Conservation (phyloP, 2,113 vertebrate species). For the Oncorhynchus tshawytscha region DNA sequence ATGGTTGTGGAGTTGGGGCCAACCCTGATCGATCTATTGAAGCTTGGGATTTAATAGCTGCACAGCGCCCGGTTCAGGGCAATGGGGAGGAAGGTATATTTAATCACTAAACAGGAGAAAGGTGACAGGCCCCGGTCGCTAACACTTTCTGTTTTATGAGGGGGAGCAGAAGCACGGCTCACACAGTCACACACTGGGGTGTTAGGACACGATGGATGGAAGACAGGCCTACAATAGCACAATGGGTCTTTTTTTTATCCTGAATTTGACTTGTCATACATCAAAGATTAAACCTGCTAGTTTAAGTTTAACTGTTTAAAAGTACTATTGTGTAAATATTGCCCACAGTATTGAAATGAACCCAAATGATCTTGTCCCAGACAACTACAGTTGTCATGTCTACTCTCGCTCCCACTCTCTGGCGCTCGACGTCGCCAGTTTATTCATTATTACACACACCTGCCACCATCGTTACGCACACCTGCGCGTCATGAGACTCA, state of each 20-base stretch:
- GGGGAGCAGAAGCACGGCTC: slow-evolving; percentile 20
- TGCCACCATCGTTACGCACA: too few species aligned
- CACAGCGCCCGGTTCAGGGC: slow-evolving; percentile 22
- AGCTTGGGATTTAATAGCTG: slow-evolving; percentile 69
- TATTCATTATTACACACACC: too few species aligned
- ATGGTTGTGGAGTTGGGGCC: slow-evolving; percentile 51
- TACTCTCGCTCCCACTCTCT: too few species aligned
- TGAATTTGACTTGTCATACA: too few species aligned
- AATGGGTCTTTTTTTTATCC: too few species aligned
- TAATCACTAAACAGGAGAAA: slow-evolving; percentile 63
- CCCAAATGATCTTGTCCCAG: not conserved
- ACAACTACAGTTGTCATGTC: too few species aligned
- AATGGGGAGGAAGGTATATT: slow-evolving; percentile 47
- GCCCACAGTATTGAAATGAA: slow-evolving; percentile 26
- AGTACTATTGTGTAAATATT: not conserved
- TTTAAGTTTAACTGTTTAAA: not conserved
- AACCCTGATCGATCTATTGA: slow-evolving; percentile 62
- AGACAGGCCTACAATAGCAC: not conserved
- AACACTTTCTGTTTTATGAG: slow-evolving; percentile 61
- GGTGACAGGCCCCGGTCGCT: slow-evolving; percentile 55
- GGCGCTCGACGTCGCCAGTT: too few species aligned
- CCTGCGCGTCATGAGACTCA: too few species aligned
- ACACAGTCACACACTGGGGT: not conserved
- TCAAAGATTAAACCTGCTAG: too few species aligned
- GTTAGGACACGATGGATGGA: too few species aligned